Conservation (phyloP, 2,113 vertebrate genomes). For the Equus przewalskii region DNA sequence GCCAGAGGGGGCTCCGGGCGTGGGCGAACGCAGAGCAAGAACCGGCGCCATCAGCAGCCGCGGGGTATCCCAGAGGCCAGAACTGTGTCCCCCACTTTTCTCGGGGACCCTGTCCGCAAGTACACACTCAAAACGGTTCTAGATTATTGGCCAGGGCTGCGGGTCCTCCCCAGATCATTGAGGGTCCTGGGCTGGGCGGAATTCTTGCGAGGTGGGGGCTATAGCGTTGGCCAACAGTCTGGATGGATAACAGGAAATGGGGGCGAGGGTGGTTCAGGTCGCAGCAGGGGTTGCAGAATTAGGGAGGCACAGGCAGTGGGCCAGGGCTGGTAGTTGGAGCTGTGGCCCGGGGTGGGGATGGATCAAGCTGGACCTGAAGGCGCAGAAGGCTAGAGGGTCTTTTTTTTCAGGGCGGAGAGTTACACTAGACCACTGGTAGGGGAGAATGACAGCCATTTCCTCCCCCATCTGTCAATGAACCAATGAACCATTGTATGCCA, state of each 20-base stretch:
- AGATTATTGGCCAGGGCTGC: neutral
- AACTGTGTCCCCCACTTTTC: neutral
- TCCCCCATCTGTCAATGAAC: neutral
- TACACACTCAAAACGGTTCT: neutral
- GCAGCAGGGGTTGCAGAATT: neutral
- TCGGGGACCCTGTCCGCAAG: neutral
- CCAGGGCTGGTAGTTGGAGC: neutral
- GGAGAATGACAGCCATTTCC: neutral
- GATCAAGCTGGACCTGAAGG: neutral
- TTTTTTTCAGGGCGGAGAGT: neutral
- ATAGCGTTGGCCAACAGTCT: neutral
- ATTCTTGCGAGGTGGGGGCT: neutral
- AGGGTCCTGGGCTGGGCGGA: neutral
- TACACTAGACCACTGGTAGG: neutral
- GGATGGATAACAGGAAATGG: neutral
- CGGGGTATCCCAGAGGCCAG: neutral
- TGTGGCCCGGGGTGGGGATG: neutral
- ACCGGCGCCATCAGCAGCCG: neutral
- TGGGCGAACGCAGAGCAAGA: conserved; percentile 36
- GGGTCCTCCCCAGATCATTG: neutral
- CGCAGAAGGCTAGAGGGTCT: neutral
- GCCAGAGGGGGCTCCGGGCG: conserved; percentile 53
- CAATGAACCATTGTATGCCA: neutral
- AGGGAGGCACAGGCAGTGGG: neutral
- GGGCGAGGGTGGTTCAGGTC: neutral